These are phyloP conservation scores for Pangasius sanitwongsei DNA, from an alignment of 2,797 vertebrate species.

Conservation along the genomic window DNA sequence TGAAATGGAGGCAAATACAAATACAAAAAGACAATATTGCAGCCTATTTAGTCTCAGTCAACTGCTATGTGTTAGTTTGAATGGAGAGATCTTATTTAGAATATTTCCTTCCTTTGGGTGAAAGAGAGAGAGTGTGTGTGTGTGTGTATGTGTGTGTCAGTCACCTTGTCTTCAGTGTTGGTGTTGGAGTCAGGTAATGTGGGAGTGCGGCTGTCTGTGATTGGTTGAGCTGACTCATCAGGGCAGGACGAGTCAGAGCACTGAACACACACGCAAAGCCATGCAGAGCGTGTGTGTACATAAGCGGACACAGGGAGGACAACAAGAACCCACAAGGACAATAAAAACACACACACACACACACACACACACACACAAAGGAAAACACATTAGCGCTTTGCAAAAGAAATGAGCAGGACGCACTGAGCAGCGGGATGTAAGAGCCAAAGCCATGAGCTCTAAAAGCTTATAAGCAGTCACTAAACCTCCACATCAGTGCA, in stretches of 20 bases:
- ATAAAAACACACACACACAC: constrained; percentile 62
- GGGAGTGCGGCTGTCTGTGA: constrained; percentile 43
- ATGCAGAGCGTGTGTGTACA: constrained; percentile 50
- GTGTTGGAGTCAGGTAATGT: constrained; percentile 36
- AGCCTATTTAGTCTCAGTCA: not conserved
- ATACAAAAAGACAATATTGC: not conserved
- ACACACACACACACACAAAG: constrained; percentile 57
- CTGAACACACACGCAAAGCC: constrained; percentile 40
- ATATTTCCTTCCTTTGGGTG: not conserved
- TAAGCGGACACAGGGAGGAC: constrained; percentile 55
- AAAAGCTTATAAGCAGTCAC: not conserved
- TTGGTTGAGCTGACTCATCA: constrained; percentile 55
- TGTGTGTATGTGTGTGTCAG: constrained; percentile 19
- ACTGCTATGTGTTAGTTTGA: not conserved
- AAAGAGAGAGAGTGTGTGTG: not conserved
- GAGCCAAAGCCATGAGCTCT: not conserved
- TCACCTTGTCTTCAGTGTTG: constrained; percentile 38
- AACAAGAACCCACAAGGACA: constrained; percentile 40
- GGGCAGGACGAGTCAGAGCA: constrained; percentile 78
- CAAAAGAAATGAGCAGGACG: constrained; percentile 19
- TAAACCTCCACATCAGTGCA: not conserved
- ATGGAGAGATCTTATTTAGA: not conserved
- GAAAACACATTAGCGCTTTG: constrained; percentile 20
- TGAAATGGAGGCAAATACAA: constrained; percentile 9
- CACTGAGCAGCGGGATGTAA: not conserved